These are phyloP conservation scores for Furnarius figulus DNA, from an alignment of 2,113 vertebrate genomes.

Conservation along the genomic window DNA sequence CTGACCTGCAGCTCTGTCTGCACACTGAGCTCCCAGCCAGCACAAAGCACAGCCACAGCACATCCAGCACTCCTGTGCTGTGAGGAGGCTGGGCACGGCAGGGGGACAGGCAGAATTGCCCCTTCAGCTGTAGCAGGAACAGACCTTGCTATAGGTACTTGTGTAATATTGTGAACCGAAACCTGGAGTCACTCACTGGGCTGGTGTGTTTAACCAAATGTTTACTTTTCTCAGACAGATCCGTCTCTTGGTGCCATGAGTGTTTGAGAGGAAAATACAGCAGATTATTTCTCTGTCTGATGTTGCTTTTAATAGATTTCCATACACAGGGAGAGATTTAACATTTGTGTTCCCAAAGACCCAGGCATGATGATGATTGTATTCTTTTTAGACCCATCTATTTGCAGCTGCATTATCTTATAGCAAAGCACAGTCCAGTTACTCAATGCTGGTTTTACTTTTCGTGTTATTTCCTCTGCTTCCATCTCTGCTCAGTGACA, in stretches of 20 bases:
- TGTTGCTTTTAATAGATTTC: conserved; percentile 45
- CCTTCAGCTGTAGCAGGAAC: not conserved
- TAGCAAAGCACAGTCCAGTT: not conserved
- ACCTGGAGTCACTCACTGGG: not conserved
- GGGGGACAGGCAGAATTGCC: not conserved
- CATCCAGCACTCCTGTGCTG: too few relatives aligned
- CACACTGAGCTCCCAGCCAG: too few relatives aligned
- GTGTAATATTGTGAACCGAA: not conserved
- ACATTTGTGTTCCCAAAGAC: not conserved
- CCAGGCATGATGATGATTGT: not conserved
- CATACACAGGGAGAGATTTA: not conserved
- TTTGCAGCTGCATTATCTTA: not conserved
- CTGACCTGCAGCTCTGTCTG: too few relatives aligned
- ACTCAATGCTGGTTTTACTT: not conserved
- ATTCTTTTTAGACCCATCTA: not conserved
- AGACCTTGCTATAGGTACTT: not conserved
- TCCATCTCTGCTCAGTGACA: not conserved
- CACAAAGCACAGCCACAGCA: too few relatives aligned
- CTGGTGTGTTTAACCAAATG: conserved; percentile 2
- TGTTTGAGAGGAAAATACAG: not conserved
- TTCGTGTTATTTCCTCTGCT: not conserved
- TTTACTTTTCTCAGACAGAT: conserved; percentile 5
- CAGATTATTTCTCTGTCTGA: not conserved
- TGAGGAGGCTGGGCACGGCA: too few relatives aligned
- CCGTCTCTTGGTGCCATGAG: not conserved